Base-by-base conservation (phyloP, 2,888 invertebrate species). In the Anarsia innoxiella region DNA sequence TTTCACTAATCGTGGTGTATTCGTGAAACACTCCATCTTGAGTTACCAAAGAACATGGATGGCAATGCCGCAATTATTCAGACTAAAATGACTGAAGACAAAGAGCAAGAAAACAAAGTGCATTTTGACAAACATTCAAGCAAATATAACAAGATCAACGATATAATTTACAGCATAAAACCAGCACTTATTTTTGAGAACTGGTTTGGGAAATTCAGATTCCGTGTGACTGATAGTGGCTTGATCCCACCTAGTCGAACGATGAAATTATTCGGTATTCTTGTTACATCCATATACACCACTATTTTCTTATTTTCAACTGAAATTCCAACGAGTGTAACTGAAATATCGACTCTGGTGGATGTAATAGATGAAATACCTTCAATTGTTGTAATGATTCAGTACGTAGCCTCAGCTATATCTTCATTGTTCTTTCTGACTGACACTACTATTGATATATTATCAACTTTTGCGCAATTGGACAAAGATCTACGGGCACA, bases 191-290 rank as follows among this genome's bases (percentile, higher is more conserved):
- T 49, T 12, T 23, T 59, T 13, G 71, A 72, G 46, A 49, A 56
- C 36, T 23, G 45, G 9, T 67, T 53, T 35, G 75, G 74, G 14
- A 63, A 73, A 46, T 63, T 61, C 26, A 47, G 72, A 47, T 66
- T 65, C 35, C 49, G 51, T 19, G 26, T 51, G 6, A 44, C 40
- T 1, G 45, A 59, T 11, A 56, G 53, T 15, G 41, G 51, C 12
- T 15, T 68, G n/a, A 16, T 46, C 2, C 40, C 50, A 1, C 49
- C 63, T 11, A 57, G 37, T 16, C 50, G 40, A 39, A 44, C 28
- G 26, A 58, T 63, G 53, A 74, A 68, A 45, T 8, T 46, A 0
- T 46, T 57, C 4, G 51, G 56, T 2, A 33, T 59, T 4, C 3
- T 56, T 1, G 14, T 50, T 1, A 39, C 53, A 2, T 12, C 51